Evolutionary conservation across 92 coral and sea anemone species (phyloP).

Genomic region (Siderastrea radians): DNA sequence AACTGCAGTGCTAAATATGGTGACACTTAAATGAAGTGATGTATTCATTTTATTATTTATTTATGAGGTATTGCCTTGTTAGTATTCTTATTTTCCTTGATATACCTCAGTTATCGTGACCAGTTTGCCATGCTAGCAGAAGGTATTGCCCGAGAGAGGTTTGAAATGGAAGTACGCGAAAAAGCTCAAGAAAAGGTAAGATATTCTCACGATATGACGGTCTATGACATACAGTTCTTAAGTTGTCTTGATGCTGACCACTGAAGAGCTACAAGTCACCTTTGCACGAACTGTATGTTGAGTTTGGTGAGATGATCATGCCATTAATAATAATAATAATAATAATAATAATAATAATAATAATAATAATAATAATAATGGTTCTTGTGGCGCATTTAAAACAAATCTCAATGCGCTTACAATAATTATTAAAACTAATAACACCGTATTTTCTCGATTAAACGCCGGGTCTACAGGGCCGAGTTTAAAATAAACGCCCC

Average conservation of each 20-base stretch:
- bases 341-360: no score
- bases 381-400: no score
- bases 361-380: no score
- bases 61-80: background rate
- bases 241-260: background rate
- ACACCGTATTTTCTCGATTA: no score
- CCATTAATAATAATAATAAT: no score
- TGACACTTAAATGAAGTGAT: background rate
- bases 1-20: no score
- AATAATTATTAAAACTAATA: no score
- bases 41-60: no score
- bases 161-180: constrained; percentile 85
- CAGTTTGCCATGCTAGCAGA: constrained; percentile 95
- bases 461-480: no score
- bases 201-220: background rate
- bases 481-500: no score
- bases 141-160: constrained; percentile 91
- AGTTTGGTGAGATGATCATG: no score
- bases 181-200: constrained; percentile 97
- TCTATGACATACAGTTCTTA: background rate
- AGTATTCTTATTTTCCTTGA: constrained; percentile 40
- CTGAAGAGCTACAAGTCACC: background rate
- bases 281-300: background rate
- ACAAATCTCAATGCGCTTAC: no score
- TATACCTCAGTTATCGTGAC: constrained; percentile 83